Conservation (phyloP, 2,113 vertebrate genomes). For the Nestor notabilis region DNA sequence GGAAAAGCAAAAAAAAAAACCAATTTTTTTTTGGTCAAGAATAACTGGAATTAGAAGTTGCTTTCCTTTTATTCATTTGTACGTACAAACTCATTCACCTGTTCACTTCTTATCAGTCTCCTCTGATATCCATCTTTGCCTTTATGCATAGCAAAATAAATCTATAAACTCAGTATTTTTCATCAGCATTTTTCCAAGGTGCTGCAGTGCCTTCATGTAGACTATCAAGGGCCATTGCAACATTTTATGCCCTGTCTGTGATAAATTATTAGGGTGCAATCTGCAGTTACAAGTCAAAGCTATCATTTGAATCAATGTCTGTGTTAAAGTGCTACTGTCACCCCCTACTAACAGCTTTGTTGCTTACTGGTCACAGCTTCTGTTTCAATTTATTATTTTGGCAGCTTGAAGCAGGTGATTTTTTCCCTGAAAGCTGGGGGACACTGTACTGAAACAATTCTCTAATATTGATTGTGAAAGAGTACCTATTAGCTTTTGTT, state of each 20-base stretch:
- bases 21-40: background rate
- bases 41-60: background rate
- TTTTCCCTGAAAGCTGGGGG: background rate
- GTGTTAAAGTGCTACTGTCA: slow-evolving; percentile 4
- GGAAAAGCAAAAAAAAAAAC: background rate
- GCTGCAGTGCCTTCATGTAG: background rate
- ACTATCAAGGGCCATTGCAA: background rate
- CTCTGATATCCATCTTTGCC: background rate
- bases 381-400: slow-evolving; percentile 40
- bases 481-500: slow-evolving; percentile 21
- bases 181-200: background rate
- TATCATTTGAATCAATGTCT: slow-evolving; percentile 49
- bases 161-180: background rate
- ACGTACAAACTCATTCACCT: background rate
- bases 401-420: slow-evolving; percentile 7
- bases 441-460: slow-evolving; percentile 3
- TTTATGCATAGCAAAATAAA: background rate
- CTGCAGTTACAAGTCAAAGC: background rate
- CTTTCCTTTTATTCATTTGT: background rate
- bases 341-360: background rate
- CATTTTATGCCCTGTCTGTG: background rate
- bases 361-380: background rate
- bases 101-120: background rate
- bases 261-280: slow-evolving; percentile 17
- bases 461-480: slow-evolving; percentile 27